Evolutionary conservation across 2,888 invertebrate species (phyloP).

Genomic region (Empis stercorea): DNA sequence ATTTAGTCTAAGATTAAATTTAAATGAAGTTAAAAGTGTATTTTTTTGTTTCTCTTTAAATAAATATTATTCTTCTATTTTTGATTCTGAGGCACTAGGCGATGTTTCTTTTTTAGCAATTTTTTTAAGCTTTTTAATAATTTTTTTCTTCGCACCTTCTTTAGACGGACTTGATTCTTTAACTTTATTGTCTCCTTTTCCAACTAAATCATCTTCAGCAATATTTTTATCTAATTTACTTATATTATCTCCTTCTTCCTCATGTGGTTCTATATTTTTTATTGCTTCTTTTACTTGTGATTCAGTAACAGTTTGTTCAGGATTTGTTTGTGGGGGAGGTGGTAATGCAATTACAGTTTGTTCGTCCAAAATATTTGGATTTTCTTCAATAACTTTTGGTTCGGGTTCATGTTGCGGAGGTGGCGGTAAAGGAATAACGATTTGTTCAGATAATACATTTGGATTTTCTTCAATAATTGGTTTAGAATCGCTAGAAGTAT

Average conservation of each 20-base stretch:
- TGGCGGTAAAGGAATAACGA: slow-evolving; percentile 4
- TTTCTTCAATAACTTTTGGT: not conserved
- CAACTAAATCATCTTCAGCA: not conserved
- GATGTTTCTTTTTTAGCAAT: not conserved
- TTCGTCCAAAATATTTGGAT: not conserved
- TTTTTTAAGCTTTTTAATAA: slow-evolving; percentile 6
- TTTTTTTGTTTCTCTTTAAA: too few relatives aligned
- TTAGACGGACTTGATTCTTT: not conserved
- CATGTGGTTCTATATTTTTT: not conserved
- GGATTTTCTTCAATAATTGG: not conserved
- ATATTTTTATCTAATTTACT: not conserved
- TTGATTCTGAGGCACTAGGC: too few relatives aligned
- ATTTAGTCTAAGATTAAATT: too few relatives aligned
- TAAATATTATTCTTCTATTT: too few relatives aligned
- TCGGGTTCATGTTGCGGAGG: not conserved
- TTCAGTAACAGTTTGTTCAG: not conserved
- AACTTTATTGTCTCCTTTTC: not conserved
- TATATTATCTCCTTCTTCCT: not conserved
- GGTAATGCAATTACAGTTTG: slow-evolving; percentile 4
- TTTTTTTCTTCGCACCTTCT: slow-evolving; percentile 6
- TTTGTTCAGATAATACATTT: not conserved
- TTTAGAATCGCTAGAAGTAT: not conserved
- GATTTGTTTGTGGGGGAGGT: not conserved
- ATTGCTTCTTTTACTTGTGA: not conserved
- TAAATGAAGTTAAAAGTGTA: too few relatives aligned